Conservation (phyloP, 2,797 vertebrate species). For the Sebastes reedi region DNA sequence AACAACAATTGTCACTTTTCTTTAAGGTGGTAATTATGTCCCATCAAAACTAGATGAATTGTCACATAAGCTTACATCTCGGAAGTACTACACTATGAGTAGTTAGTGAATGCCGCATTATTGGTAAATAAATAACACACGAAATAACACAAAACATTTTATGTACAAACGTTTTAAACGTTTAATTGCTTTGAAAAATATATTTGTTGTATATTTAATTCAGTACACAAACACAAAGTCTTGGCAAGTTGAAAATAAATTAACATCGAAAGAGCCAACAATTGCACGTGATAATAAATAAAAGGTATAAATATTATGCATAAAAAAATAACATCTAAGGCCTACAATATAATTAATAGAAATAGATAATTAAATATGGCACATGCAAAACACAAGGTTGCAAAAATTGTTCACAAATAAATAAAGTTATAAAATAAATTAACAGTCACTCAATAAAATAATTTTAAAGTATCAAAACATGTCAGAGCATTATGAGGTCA, state of each 20-base stretch:
- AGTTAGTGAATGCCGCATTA: not conserved
- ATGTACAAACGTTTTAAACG: conserved; percentile 47
- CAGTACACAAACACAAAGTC: conserved; percentile 55
- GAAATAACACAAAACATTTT: not conserved
- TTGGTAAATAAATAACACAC: not conserved
- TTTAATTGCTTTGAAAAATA: conserved; percentile 78
- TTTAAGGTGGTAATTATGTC: not conserved
- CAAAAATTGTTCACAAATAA: conserved; percentile 62
- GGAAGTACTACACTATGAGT: accelerated
- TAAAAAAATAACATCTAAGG: conserved; percentile 53
- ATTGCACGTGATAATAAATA: conserved; percentile 81
- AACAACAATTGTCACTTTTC: not conserved
- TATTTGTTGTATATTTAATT: conserved; percentile 66
- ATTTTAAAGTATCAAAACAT: conserved; percentile 50
- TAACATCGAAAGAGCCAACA: conserved; percentile 58
- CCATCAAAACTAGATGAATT: not conserved
- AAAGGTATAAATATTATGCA: conserved; percentile 73
- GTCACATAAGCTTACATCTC: accelerated
- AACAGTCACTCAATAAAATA: conserved; percentile 56
- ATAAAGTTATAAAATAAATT: conserved; percentile 72
- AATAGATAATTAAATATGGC: conserved; percentile 75
- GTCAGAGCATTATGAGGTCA: conserved; percentile 51
- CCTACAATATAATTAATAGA: conserved; percentile 46
- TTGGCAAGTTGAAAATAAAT: conserved; percentile 76
- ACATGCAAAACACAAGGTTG: conserved; percentile 49